Conservation (phyloP, 2,797 vertebrate genomes). For the Clarias fuscus region DNA sequence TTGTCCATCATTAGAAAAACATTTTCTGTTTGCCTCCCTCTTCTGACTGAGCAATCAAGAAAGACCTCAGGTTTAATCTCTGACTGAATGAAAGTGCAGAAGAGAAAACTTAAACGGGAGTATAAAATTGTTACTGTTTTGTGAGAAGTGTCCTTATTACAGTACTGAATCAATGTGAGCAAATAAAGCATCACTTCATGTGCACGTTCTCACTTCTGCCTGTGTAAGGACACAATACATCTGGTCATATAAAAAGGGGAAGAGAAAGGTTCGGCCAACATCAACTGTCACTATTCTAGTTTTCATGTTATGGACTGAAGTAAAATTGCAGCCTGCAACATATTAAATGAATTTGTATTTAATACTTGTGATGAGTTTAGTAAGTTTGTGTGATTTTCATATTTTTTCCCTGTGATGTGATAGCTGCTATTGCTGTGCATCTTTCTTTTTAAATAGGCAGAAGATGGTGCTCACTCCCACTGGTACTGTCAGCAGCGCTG, state of each 20-base stretch:
- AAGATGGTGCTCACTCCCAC: not conserved
- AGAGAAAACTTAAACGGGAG: not conserved
- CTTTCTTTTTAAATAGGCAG: not conserved
- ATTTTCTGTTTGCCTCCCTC: slow-evolving; percentile 3
- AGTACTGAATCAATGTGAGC: not conserved
- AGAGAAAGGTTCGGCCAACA: not conserved
- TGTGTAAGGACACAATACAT: no score
- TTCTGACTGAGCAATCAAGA: not conserved
- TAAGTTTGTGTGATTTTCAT: not conserved
- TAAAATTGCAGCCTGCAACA: not conserved
- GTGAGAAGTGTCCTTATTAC: not conserved
- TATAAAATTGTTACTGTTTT: not conserved
- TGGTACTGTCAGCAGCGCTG: not conserved
- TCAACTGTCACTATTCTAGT: not conserved
- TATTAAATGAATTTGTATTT: not conserved
- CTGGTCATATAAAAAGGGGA: not conserved
- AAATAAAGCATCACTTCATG: not conserved
- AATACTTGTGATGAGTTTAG: not conserved
- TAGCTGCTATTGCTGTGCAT: not conserved
- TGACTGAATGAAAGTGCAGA: slow-evolving; percentile 12
- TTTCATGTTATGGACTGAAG: not conserved
- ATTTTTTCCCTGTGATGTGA: not conserved
- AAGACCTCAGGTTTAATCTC: slow-evolving; percentile 31
- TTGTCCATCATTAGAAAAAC: slow-evolving; percentile 1
- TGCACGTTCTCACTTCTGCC: not conserved